Conservation (phyloP, 2,113 vertebrate species). For the Terrapene triunguis region DNA sequence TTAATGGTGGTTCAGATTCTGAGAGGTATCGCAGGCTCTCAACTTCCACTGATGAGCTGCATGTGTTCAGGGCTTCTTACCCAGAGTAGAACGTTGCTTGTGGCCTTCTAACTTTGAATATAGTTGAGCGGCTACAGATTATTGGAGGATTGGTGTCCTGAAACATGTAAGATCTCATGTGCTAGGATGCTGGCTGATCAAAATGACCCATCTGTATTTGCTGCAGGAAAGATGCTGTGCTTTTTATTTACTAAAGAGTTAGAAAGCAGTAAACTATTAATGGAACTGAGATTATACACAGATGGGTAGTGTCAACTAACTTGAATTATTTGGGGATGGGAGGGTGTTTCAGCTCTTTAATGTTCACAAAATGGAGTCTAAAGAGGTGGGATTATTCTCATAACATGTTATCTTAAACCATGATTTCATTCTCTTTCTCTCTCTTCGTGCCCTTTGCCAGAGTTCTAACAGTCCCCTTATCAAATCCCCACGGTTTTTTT, state of each 20-base stretch:
- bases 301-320: background rate
- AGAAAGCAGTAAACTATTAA: background rate
- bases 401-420: background rate
- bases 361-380: fast-evolving
- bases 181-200: background rate
- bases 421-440: background rate
- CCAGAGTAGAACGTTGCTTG: background rate
- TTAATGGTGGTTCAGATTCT: background rate
- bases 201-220: background rate
- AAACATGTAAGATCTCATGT: fast-evolving
- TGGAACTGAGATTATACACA: background rate
- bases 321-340: fast-evolving
- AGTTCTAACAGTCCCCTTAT: fast-evolving
- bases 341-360: fast-evolving
- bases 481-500: background rate
- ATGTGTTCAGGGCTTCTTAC: fast-evolving
- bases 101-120: background rate
- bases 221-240: background rate
- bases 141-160: background rate
- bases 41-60: fast-evolving
- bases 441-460: background rate
- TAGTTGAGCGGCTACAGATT: background rate
- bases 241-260: background rate
- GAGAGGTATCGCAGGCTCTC: background rate
- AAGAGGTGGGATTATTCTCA: background rate